Base-by-base conservation (phyloP, 2,797 vertebrate species). In the Podarcis siculus region DNA sequence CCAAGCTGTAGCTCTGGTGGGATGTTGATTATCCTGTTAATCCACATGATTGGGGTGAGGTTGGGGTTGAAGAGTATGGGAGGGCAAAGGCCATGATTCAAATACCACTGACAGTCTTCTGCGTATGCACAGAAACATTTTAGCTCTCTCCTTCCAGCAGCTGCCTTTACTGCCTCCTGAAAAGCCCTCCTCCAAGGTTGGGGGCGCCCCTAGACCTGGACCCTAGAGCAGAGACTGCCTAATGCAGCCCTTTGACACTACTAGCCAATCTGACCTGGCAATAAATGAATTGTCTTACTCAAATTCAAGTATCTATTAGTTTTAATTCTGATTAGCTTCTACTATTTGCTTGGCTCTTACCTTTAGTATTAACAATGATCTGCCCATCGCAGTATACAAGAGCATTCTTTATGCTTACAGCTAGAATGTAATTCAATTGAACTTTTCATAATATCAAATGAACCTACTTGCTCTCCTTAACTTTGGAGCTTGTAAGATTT, bases 401-500 rank as follows among this genome's bases (percentile, higher is more conserved):
- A 13, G 5, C 1, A 66, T 82, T 58, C 73, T 27, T 35, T 49
- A 64, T 9, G 55, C 2, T 66, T 84, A 30, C 5, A 8, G 75
- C 10, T 72, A 0, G 0, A 81, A 3, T 0, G 1, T 77, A 1
- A 72, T 90, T 86, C 25, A 12, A 10, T 42, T 42, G 27, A 64
- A 8, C 13, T 12, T 42, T 71, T 55, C 13, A 8, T 37, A 55
- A 37, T 79, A 69, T 39, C 4, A 86, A 86, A 71, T 27, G 37
- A 79, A 5, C 8, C 23, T 55, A 17, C n/a, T 55, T 55, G 45
- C 73, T 55, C 55, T 79, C 15, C 32, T 80, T 79, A 39, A 58
- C 32, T 58, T 58, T 55, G 39, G 78, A 79, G 32, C n/a, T 69
- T 71, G 7, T 69, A 88, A 78, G 23, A 69, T 49, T 88, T 88